Evolutionary conservation across 2,113 vertebrate genomes (phyloP).

Genomic region (Syngnathus scovelli): DNA sequence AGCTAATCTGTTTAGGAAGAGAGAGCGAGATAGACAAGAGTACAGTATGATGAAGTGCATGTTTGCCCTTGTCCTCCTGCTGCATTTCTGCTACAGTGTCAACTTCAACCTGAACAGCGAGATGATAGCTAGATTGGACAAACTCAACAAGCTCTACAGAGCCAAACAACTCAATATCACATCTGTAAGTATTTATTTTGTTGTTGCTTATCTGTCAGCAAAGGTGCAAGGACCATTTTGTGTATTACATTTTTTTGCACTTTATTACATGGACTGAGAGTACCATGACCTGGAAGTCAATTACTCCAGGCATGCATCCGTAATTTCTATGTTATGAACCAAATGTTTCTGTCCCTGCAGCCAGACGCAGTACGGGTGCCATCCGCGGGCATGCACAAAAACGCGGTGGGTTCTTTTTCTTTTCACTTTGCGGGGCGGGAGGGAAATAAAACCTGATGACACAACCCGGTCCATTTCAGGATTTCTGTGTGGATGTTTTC

Average conservation of each 20-base stretch:
- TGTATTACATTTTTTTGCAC: neutral
- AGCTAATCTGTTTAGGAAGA: constrained; percentile 7
- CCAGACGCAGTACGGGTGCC: accelerated
- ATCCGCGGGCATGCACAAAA: accelerated
- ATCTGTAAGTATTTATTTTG: constrained; percentile 37
- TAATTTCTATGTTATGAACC: neutral
- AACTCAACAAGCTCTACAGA: accelerated
- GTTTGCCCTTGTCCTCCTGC: constrained; percentile 23
- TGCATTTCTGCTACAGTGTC: constrained; percentile 18
- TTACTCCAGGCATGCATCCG: neutral
- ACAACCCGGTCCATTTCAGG: constrained; percentile 9
- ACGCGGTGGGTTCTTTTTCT: constrained; percentile 29
- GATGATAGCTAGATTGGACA: accelerated
- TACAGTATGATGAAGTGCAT: constrained; percentile 34
- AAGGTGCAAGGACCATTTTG: neutral
- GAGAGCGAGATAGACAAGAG: constrained; percentile 3
- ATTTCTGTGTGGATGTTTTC: neutral
- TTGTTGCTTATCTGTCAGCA: neutral
- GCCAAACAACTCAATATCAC: accelerated
- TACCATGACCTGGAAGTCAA: neutral
- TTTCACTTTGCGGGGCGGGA: neutral
- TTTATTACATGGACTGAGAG: neutral
- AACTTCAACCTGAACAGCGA: neutral
- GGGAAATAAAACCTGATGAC: neutral
- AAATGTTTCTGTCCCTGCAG: constrained; percentile 12